Evolutionary conservation across 2,797 vertebrate species (phyloP), one percentile per base, ranked within the genome.

Genomic region (Notamacropus eugenii): DNA sequence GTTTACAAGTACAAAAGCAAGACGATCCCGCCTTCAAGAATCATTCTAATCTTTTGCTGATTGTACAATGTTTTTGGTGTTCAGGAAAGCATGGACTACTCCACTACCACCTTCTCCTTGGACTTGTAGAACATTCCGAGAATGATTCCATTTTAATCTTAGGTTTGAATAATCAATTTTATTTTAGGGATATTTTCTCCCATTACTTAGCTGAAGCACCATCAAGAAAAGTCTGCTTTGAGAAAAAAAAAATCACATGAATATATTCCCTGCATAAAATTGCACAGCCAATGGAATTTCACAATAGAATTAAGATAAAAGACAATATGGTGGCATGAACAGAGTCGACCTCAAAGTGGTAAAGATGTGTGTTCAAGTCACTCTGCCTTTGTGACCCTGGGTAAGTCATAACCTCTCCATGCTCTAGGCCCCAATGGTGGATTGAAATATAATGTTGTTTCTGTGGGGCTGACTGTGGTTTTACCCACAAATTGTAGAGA

Each of bases 101-200:
- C 27, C 9, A 59, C 29, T 19, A 24, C 19, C 19, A 22, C 67
- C n/a, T 40, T 40, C 22, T 24, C 29, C 74, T 82, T 82, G 40
- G 22, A 46, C 22, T 8, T 22, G 10, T 24, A 46, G 40, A 82
- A 82, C 40, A 46, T 82, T 82, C 40, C n/a, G 46, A 46, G 19
- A 46, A 82, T 46, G 92, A 55, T 5, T 93, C 50, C 12, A 95
- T 93, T 95, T 87, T 50, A 59, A 92, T 55, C 90, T 59, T 92
- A 90, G 54, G 74, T 59, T 54, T 55, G 92, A 94, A 93, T 87
- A 87, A 29, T 27, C 59, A 55, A 12, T 54, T 90, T n/a, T 34
- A 13, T 13, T 90, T 92, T 95, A 95, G n/a, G 34, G 4, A 55
- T 59, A 74, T 92, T 96, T 96, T 27, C 14, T 93, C 5, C 50